Evolutionary conservation across 2,797 vertebrate genomes (phyloP).

Genomic region (Hypotaenidia okinawae): DNA sequence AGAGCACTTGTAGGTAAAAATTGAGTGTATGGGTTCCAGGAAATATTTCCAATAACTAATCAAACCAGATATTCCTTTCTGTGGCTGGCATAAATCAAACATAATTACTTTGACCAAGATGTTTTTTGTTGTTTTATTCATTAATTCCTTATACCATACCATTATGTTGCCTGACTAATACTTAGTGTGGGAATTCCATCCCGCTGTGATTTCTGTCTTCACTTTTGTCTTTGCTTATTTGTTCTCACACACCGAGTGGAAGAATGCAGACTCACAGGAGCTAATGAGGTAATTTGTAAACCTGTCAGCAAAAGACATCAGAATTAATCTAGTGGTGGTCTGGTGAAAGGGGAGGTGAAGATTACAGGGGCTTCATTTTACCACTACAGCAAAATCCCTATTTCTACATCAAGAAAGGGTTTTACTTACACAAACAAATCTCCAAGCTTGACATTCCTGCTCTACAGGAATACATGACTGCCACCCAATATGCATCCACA

Average conservation of each 20-base stretch:
- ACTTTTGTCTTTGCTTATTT: conserved; percentile 40
- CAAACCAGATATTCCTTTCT: background rate
- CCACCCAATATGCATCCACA: background rate
- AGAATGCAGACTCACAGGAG: conserved; percentile 36
- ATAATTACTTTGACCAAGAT: background rate
- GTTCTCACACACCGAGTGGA: background rate
- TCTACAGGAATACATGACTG: background rate
- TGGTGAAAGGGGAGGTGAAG: background rate
- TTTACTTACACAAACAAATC: background rate
- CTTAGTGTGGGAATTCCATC: conserved; percentile 6
- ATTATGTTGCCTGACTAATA: conserved; percentile 18
- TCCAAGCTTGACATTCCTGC: background rate
- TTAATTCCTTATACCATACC: background rate
- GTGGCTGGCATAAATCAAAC: background rate
- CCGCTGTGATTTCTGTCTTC: conserved; percentile 46
- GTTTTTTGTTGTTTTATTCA: background rate
- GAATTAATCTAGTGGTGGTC: conserved; percentile 41
- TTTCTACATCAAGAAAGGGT: background rate
- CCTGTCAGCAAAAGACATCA: conserved; percentile 31
- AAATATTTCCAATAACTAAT: background rate
- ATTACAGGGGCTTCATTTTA: background rate
- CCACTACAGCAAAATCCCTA: background rate
- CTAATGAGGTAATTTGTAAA: conserved; percentile 67
- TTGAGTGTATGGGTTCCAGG: background rate
- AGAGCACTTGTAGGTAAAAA: background rate